A percentile compares a stretch with the other conserved stretches of the same genome.
Conservation (phyloP, 2,113 vertebrate genomes). For the Cephalophus harveyi region DNA sequence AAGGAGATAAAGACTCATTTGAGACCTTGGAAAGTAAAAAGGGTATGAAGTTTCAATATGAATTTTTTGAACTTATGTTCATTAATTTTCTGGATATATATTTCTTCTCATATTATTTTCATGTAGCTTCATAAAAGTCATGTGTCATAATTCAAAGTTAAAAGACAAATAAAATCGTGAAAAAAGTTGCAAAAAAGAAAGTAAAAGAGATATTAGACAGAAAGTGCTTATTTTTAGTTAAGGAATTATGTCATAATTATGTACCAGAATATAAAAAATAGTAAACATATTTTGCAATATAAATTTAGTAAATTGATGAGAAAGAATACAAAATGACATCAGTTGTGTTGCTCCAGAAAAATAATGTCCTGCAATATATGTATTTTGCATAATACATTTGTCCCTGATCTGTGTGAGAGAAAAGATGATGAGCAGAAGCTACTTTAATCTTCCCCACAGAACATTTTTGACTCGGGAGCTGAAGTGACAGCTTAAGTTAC, state of each 20-base stretch:
- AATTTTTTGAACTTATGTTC: background rate
- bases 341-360: background rate
- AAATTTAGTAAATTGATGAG: background rate
- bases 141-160: background rate
- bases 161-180: background rate
- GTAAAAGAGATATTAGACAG: background rate
- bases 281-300: background rate
- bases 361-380: background rate
- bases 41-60: background rate
- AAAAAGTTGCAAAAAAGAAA: background rate
- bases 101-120: background rate
- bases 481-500: conserved; percentile 37
- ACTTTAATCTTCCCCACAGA: background rate
- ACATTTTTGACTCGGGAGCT: background rate
- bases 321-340: conserved; percentile 17
- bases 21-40: background rate
- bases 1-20: background rate
- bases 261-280: background rate
- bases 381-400: background rate
- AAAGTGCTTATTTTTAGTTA: background rate
- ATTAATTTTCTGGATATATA: background rate
- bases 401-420: background rate
- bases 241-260: background rate
- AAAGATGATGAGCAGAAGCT: background rate
- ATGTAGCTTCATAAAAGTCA: background rate